Percentiles rank a stretch among this genome's conserved stretches.
These are phyloP conservation scores for Leptodirus hochenwartii DNA, from an alignment of 2,888 invertebrate genomes.

Conservation along the genomic window DNA sequence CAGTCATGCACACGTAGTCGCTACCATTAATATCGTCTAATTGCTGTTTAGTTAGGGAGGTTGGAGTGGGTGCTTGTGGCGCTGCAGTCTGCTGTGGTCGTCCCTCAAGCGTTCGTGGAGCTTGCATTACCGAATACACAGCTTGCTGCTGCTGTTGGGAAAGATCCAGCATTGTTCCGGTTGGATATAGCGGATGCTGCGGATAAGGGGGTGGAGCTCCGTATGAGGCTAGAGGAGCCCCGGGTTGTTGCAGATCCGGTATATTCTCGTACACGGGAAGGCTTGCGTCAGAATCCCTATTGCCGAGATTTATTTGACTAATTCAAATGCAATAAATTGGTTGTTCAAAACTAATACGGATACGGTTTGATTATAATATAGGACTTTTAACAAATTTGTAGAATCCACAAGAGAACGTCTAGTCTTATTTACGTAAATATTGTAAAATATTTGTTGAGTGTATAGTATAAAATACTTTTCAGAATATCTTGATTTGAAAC, in stretches of 20 bases:
- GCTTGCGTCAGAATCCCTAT: conserved; percentile 26
- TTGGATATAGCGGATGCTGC: conserved; percentile 19
- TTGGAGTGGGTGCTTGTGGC: conserved; percentile 7
- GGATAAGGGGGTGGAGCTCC: conserved; percentile 17
- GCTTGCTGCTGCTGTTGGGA: conserved; percentile 17
- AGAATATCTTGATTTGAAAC: too few species aligned
- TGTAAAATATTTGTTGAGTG: too few species aligned
- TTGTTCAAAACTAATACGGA: too few species aligned
- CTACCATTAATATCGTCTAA: conserved; percentile 56
- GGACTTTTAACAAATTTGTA: too few species aligned
- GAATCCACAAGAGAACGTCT: too few species aligned
- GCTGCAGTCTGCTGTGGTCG: conserved; percentile 8
- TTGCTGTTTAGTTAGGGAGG: conserved; percentile 25
- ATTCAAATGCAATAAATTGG: too few species aligned
- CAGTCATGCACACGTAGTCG: conserved; percentile 73
- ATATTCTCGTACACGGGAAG: conserved; percentile 34
- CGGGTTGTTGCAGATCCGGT: conserved; percentile 20
- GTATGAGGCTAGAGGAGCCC: conserved; percentile 26
- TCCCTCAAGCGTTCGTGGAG: conserved; percentile 10
- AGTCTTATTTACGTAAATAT: too few species aligned
- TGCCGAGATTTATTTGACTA: conserved; percentile 36
- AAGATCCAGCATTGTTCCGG: conserved; percentile 7
- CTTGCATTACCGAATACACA: conserved; percentile 22
- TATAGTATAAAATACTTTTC: too few species aligned
- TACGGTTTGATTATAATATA: too few species aligned